Evolutionary conservation across 2,113 vertebrate species (phyloP), one percentile per base, ranked within the genome.

Genomic region (Callopanchax toddi): DNA sequence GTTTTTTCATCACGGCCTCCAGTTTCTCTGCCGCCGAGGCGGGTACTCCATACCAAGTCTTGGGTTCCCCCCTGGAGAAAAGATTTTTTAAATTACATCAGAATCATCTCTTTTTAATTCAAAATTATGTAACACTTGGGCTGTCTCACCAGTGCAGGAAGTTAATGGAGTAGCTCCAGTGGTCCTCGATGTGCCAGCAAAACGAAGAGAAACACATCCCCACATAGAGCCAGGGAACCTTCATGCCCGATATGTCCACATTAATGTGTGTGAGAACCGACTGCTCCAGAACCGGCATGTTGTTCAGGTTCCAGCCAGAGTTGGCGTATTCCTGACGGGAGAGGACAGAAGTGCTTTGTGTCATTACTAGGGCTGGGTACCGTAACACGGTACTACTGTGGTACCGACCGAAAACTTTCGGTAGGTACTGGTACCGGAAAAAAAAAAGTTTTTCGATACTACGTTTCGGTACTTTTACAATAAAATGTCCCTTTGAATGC

Each of bases 101-200:
- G 2, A 7, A 42, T n/a, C n/a, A 5, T n/a, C 7, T n/a, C 8
- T 5, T 42, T n/a, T 8, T 18, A 5, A 16, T 12, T 18, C 42
- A 44, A 20, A 20, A 20, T 10, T n/a, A 20, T 18, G 3, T 11
- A 1, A 15, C 39, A 40, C 15, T 32, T 32, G 36, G 11, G 16
- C 1, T 2, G 7, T 52, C 92, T 53, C 90, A 99, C 97, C 97
- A 99, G 49, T 99, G 97, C 79, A 99, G 86, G 82, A 96, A 99
- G 88, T 99, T 99, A 89, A 99, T 99, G 55, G 97, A 99, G 74
- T 99, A 99, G 70, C 97, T 99, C 97, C 97, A 99, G 87, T 99
- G 97, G 83, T 99, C 97, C 79, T 99, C 97, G 25, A 98, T 99
- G 67, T 99, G 97, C 97, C 97, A 99, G 81, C 97, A 99, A 75